phyloP scores from a whole-genome alignment of 2,113 vertebrate genomes.

The Symphodus melops region DNA sequence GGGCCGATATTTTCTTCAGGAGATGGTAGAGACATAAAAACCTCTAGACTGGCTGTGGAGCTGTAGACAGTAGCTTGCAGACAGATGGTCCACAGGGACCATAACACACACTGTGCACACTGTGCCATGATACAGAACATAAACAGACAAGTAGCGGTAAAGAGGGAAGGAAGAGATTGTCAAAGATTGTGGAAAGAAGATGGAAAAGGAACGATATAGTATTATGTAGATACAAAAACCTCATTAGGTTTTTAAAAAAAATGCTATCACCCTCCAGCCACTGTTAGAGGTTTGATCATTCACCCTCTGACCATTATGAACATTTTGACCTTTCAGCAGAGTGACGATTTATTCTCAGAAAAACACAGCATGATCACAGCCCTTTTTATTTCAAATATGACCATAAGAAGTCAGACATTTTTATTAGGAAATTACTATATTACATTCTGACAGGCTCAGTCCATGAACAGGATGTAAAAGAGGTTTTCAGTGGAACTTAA shows the following conservation, averaged over 20 bases:
- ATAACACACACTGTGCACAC: conserved; percentile 46
- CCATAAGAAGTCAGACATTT: neutral
- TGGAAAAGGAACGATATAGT: no score
- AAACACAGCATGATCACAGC: neutral
- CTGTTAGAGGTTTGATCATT: no score
- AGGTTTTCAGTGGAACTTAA: conserved; percentile 10
- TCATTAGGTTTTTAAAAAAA: neutral
- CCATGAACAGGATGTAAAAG: neutral
- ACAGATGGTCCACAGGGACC: conserved; percentile 39
- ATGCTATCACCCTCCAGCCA: no score
- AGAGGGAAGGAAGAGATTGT: neutral
- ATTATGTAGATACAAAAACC: neutral
- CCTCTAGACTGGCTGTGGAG: conserved; percentile 12
- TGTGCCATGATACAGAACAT: conserved; percentile 22
- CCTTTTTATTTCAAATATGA: neutral
- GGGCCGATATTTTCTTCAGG: no score
- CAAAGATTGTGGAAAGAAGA: neutral
- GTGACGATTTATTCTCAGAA: neutral
- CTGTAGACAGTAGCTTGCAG: conserved; percentile 27
- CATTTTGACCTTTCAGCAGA: no score
- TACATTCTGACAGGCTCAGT: neutral
- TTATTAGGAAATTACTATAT: neutral
- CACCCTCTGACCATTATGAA: neutral
- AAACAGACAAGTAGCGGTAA: conserved; percentile 10
- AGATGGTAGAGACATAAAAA: neutral